Conservation (phyloP, 2,113 vertebrate species). For the Acanthochromis polyacanthus region DNA sequence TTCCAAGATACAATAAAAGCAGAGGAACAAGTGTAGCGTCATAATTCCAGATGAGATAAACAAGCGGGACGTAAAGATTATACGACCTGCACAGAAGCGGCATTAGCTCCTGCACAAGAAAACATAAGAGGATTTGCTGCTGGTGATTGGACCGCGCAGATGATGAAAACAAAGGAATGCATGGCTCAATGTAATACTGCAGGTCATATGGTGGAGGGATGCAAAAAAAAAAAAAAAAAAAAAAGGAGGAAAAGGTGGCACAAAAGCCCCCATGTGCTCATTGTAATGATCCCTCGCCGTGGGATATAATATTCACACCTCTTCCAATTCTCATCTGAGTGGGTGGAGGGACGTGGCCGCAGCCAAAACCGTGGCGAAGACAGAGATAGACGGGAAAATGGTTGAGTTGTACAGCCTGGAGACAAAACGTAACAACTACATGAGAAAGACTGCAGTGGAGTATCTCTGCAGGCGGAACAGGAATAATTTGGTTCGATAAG, state of each 20-base stretch:
- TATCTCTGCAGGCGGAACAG: constrained; percentile 56
- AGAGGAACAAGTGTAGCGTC: neutral
- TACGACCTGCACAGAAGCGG: neutral
- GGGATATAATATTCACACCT: constrained; percentile 66
- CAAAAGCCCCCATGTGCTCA: constrained; percentile 38
- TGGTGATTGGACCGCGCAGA: neutral
- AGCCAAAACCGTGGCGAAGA: constrained; percentile 33
- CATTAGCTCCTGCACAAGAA: neutral
- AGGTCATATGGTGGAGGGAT: constrained; percentile 10
- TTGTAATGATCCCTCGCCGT: constrained; percentile 56
- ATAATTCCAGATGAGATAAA: neutral
- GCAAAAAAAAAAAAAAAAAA: neutral
- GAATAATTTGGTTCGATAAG: constrained; percentile 51
- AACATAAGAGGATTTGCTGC: constrained; percentile 2
- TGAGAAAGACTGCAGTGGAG: constrained; percentile 37
- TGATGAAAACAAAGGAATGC: constrained; percentile 17
- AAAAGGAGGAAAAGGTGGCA: constrained; percentile 2
- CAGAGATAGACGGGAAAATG: constrained; percentile 45
- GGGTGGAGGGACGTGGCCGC: constrained; percentile 26
- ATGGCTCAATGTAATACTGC: neutral
- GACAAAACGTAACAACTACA: constrained; percentile 66
- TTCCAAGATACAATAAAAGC: neutral
- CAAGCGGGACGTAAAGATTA: neutral
- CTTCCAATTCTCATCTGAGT: constrained; percentile 63
- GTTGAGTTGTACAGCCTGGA: constrained; percentile 61